Base-by-base conservation (phyloP, 2,888 invertebrate genomes). In the Conchocele bisecta region DNA sequence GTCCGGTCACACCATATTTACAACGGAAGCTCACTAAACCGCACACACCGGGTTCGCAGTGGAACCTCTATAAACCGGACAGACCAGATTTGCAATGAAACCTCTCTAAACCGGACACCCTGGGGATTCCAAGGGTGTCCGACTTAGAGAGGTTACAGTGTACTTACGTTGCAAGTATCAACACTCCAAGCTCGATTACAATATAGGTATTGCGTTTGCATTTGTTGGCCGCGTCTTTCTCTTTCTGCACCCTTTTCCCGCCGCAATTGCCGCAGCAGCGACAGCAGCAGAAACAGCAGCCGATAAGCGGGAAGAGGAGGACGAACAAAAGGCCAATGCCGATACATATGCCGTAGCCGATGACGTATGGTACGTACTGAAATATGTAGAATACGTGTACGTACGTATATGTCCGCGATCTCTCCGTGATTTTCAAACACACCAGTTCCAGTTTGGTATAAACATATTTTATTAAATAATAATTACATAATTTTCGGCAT, bases 201-300 rank as follows among this genome's bases (percentile, higher is more conserved):
- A 72, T 68, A 53, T 77, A 85, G 2, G 70, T 70, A 29, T 74
- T 76, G n/a, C 84, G 69, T 51, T 79, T 79, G 46, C 78, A 75
- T 6, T 50, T 22, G n/a, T 74, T 71, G 3, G 65, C 66, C 1
- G 83, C 65, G 9, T 79, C 71, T 26, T 75, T 46, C 13, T 59
- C 50, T 2, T 76, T 69, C 54, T 85, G 85, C 35, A 77, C 66
- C 79, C 74, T 83, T 54, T 83, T 81, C 6, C 88, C 89, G 26
- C 89, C 89, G 81, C 89, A 89, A 37, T 84, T 85, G 3, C 82
- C 84, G 68, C 88, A 88, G 39, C 76, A 72, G 46, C 89, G 87
- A 70, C 88, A 88, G 58, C 88, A 87, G 69, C 88, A 88, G 79
- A 88, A 85, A 53, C 87, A 88, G 53, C 76, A 76, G 59, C 83